phyloP scores from a whole-genome alignment of 2,888 invertebrate species.

The Polydrusus cervinus region DNA sequence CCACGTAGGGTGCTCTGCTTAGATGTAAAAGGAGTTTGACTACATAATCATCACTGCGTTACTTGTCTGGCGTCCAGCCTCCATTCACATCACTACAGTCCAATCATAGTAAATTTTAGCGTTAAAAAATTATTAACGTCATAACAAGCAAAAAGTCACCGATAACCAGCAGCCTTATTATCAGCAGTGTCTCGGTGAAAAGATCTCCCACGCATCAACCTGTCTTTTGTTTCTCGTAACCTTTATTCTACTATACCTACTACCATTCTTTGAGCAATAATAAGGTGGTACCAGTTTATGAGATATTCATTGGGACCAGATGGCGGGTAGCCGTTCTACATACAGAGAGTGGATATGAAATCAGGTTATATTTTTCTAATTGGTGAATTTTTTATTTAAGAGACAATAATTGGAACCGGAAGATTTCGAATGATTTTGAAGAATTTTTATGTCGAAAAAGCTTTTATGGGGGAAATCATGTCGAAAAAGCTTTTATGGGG shows the following conservation, averaged over 20 bases:
- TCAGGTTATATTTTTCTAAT: not conserved
- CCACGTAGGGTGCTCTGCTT: too few species aligned
- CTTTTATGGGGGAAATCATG: too few species aligned
- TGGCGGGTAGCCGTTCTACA: not conserved
- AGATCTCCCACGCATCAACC: slow-evolving; percentile 28
- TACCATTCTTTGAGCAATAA: not conserved
- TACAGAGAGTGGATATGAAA: not conserved
- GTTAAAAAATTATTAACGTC: too few species aligned
- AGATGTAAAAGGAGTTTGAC: too few species aligned
- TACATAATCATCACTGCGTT: too few species aligned
- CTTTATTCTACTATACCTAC: slow-evolving; percentile 13
- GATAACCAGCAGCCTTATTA: not conserved
- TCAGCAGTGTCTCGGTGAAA: slow-evolving; percentile 19
- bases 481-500: too few species aligned
- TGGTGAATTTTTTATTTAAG: not conserved
- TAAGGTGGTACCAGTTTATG: not conserved
- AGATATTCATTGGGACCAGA: not conserved
- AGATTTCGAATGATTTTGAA: too few species aligned
- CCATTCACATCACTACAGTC: too few species aligned
- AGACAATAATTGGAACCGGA: too few species aligned
- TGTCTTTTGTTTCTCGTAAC: slow-evolving; percentile 19
- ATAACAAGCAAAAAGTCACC: too few species aligned
- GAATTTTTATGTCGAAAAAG: too few species aligned
- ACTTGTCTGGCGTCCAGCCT: not conserved
- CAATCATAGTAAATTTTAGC: too few species aligned